Evolutionary conservation across 2,888 invertebrate species (phyloP), one percentile per base, ranked within the genome.

Genomic region (Anarsia innoxiella): DNA sequence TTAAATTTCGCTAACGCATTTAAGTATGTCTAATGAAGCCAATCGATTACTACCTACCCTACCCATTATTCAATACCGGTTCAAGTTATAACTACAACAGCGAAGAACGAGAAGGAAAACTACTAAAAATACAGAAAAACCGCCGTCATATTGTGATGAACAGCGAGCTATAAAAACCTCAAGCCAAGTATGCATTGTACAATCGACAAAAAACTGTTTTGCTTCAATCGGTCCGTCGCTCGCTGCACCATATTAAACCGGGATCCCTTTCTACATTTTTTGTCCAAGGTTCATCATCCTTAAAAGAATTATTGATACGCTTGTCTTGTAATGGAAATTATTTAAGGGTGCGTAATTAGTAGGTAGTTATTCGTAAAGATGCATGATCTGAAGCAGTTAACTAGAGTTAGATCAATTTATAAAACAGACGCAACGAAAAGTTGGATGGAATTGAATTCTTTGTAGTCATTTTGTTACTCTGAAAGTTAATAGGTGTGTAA

Each of bases 171-270:
- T 23, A 26, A 37, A 30, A 37, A 31, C 28, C 8, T 30, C 23
- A 36, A 40, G 31, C 28, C 31, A 36, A 19, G 19, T 3, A 19
- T 41, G 32, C 41, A 40, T 35, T 37, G 39, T 36, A 36, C 32
- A 12, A 15, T 31, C 29, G 11, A 44, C 42, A 57, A 62, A 59
- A 55, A 59, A 53, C 33, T 44, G 53, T 49, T 56, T 51, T 47
- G 48, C 39, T 36, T 46, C 31, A 36, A 38, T 37, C 41, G 45
- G 37, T 48, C 27, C 39, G 37, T 37, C 33, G 41, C 44, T 48
- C 39, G 43, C 39, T 32, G 36, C 39, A 29, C 38, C 42, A 41
- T 36, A 12, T 16, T 23, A 23, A n/a, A 6, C 26, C 25, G 10
- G 12, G 32, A 26, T 37, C 40, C 40, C 40, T 40, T 37, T 37